Base-by-base conservation (phyloP, 2,888 invertebrate species). In the Cantharis flavilabris region DNA sequence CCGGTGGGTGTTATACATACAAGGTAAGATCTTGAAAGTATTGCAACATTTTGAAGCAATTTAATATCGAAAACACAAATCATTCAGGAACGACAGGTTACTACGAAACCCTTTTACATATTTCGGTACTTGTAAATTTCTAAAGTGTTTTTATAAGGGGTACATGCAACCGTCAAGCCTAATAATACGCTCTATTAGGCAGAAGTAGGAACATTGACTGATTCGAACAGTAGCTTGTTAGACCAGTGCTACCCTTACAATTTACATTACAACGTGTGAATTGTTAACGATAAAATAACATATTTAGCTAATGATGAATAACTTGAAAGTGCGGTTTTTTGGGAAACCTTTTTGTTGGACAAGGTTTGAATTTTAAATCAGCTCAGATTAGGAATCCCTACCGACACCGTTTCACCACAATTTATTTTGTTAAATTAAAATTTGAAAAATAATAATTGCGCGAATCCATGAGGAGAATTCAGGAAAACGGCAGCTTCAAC, bases 171-270 rank as follows among this genome's bases (percentile, higher is more conserved):
- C 75, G 77, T 75, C 79, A 73, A n/a, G 74, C 76, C 76, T 76
- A 77, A 80, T 80, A 80, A 80, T 80, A 72, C 75, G 76, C 69
- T 75, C 72, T 76, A 78, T 78, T 78, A 78, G 78, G 69, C 26
- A 75, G 62, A 70, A 72, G 72, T 18, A 72, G 75, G 72, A 77
- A 49, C 77, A 76, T 64, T 69, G 72, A 75, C 64, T 72, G 70
- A 67, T 71, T 71, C 75, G 26, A 73, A 75, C 75, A 72, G 77
- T 75, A 73, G 78, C 78, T 78, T 73, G 78, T 76, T 78, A 76
- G 73, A 75, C 75, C 62, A 75, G 70, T 72, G 49, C n/a, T 72
- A 30, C 49, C 28, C 14, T 49, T 62, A 69, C 23, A 33, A 49
- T 77, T 69, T 73, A 20, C 72, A 75, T 78, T 73, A 78, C 69